These are phyloP conservation scores for Gymnopithys bicolor DNA, from an alignment of 2,797 vertebrate species.

Conservation along the genomic window DNA sequence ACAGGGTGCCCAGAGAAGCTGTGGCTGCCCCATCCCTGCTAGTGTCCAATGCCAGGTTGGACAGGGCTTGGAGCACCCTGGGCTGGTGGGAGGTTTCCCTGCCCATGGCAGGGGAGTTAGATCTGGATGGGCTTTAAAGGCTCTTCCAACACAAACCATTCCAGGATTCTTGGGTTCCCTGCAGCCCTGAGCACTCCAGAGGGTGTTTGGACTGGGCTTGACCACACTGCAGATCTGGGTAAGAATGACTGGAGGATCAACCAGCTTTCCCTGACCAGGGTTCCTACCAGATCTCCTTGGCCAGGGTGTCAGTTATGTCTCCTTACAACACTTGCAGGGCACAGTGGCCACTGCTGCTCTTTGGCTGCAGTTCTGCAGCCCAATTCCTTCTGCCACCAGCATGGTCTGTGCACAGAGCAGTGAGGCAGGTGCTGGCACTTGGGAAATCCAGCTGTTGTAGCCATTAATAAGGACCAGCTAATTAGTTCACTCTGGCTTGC, in stretches of 20 bases:
- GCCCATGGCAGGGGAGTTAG: too few relatives aligned
- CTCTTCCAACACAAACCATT: too few relatives aligned
- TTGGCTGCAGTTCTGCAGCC: too few relatives aligned
- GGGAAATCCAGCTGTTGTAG: background rate
- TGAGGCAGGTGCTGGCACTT: too few relatives aligned
- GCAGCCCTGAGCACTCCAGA: background rate
- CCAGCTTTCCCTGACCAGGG: background rate
- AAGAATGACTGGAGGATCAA: background rate
- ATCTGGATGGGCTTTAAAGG: too few relatives aligned
- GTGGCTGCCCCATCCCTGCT: background rate
- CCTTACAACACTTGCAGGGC: background rate
- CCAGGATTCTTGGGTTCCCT: background rate
- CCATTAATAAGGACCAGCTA: background rate
- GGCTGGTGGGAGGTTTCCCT: too few relatives aligned
- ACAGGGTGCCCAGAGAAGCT: background rate
- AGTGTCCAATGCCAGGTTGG: background rate
- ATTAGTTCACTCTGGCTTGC: background rate
- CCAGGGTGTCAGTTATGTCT: background rate
- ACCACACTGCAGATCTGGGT: background rate
- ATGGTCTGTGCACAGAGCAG: rapidly evolving
- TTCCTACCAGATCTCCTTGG: background rate
- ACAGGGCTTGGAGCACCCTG: too few relatives aligned
- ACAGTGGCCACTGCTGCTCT: rapidly evolving
- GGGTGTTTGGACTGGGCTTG: background rate
- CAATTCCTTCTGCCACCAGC: background rate